Conservation (phyloP, 2,888 invertebrate species). For the Lithodes maja region DNA sequence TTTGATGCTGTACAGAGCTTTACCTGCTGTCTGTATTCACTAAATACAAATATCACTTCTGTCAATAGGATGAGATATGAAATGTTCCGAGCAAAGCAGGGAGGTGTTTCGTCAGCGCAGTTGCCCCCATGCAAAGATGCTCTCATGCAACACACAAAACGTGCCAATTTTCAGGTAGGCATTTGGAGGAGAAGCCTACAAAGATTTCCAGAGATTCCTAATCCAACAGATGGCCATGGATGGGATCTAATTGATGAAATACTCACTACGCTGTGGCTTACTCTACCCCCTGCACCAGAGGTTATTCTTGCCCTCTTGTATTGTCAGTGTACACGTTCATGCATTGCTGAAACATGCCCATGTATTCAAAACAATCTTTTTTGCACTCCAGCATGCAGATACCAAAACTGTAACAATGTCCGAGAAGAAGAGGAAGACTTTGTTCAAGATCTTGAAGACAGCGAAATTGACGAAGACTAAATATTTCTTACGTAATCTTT, state of each 20-base stretch:
- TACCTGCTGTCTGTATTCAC: background rate
- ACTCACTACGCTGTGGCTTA: slow-evolving; percentile 3
- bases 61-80: too few relatives aligned
- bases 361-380: slow-evolving; percentile 19
- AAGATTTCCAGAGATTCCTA: too few relatives aligned
- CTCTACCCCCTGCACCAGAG: slow-evolving; percentile 14
- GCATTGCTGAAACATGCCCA: slow-evolving; percentile 19
- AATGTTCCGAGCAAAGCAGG: too few relatives aligned
- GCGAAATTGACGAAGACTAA: slow-evolving; percentile 19
- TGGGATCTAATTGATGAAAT: background rate
- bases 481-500: background rate
- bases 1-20: slow-evolving; percentile 22
- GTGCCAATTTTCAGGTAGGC: too few relatives aligned
- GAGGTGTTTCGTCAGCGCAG: too few relatives aligned
- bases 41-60: too few relatives aligned
- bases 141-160: too few relatives aligned
- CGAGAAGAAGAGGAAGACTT: background rate
- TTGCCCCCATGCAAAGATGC: too few relatives aligned
- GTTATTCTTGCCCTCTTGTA: slow-evolving; percentile 29
- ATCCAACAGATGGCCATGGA: too few relatives aligned
- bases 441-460: slow-evolving; percentile 27
- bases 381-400: slow-evolving; percentile 25
- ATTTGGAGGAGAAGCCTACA: too few relatives aligned
- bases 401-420: too few relatives aligned
- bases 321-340: slow-evolving; percentile 3